These are phyloP conservation scores for Macquaria ambigua DNA, from an alignment of 2,113 vertebrate species.

Conservation along the genomic window DNA sequence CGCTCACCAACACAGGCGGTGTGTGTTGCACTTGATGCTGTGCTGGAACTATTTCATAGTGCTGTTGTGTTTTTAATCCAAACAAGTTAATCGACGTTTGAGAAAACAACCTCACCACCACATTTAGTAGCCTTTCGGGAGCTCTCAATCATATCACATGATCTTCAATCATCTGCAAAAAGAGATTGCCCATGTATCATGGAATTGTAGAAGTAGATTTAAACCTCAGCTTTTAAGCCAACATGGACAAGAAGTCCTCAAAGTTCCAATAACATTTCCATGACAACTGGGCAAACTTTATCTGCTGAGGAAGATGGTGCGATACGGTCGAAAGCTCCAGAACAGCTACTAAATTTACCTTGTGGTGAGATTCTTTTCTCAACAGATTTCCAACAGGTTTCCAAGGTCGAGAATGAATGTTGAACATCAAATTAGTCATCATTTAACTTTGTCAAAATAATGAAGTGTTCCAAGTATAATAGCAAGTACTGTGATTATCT, in stretches of 20 bases:
- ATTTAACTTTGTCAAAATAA: not conserved
- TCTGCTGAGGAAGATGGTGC: not conserved
- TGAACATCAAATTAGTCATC: not conserved
- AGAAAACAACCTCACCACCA: not conserved
- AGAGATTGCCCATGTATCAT: not conserved
- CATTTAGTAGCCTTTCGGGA: not conserved
- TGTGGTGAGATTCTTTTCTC: not conserved
- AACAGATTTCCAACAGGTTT: not conserved
- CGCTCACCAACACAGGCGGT: too few relatives aligned
- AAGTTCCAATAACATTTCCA: not conserved
- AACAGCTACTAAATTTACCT: not conserved
- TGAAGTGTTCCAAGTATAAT: not conserved
- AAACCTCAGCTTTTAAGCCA: not conserved
- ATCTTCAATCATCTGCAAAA: not conserved
- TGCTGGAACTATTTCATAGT: not conserved
- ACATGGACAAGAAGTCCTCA: not conserved
- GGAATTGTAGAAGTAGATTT: not conserved
- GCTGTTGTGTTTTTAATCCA: not conserved
- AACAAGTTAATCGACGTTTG: not conserved
- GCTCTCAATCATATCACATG: not conserved
- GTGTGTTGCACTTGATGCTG: too few relatives aligned
- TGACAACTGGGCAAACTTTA: not conserved
- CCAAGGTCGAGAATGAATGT: not conserved
- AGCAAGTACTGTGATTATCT: not conserved
- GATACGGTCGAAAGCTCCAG: not conserved